A percentile compares a stretch with the other conserved stretches of the same genome.
Evolutionary conservation across 1,140 invertebrate genomes (phyloP).

Genomic region (Danaus plexippus): DNA sequence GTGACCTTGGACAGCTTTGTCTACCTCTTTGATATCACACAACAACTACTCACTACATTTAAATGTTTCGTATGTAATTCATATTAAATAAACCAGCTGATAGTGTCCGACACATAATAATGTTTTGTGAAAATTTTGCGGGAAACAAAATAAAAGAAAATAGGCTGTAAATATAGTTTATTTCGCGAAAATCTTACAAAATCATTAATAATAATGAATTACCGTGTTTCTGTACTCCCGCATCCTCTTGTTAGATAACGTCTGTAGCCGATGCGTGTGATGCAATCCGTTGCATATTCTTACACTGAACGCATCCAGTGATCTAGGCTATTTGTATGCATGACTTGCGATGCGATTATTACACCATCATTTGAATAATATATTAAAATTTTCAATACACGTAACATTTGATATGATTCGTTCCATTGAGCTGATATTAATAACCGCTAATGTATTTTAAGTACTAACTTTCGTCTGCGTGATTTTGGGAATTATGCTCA

Average conservation of each 20-base stretch:
- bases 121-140: background rate
- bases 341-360: background rate
- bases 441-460: no score
- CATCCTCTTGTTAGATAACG: no score
- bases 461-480: no score
- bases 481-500: no score
- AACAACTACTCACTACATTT: background rate
- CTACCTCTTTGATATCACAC: background rate
- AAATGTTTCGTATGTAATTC: slow-evolving; percentile 1
- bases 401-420: background rate
- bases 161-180: no score
- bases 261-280: slow-evolving; percentile 6
- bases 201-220: no score
- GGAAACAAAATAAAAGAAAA: background rate
- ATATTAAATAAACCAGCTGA: no score
- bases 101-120: no score
- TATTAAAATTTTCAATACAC: no score
- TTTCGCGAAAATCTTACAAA: no score
- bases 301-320: slow-evolving; percentile 6
- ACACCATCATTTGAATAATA: no score
- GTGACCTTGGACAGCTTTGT: slow-evolving; percentile 29
- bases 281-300: slow-evolving; percentile 11
- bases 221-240: no score
- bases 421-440: background rate
- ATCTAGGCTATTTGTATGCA: slow-evolving; percentile 8